These are phyloP conservation scores for Notothenia coriiceps DNA, from an alignment of 2,113 vertebrate genomes.

Conservation along the genomic window DNA sequence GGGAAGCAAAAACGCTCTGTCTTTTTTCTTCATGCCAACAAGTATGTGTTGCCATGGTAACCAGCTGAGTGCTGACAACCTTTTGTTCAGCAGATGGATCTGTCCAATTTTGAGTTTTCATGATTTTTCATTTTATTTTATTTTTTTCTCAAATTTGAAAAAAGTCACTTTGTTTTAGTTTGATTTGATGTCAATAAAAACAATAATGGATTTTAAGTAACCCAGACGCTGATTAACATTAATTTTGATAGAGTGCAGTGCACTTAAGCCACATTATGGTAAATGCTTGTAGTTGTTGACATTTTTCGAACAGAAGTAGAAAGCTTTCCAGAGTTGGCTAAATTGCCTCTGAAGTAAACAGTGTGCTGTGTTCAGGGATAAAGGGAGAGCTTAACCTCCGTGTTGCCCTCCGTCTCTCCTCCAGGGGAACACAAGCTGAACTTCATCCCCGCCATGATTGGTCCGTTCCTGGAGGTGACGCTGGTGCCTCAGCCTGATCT, in stretches of 20 bases:
- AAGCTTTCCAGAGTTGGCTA: background rate
- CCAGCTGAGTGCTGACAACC: conserved; percentile 16
- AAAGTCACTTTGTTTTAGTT: conserved; percentile 9
- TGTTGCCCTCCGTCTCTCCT: conserved; percentile 35
- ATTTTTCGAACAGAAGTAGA: background rate
- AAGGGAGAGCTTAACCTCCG: conserved; percentile 1
- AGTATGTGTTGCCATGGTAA: conserved; percentile 51
- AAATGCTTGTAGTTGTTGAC: background rate
- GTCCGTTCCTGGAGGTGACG: conserved; percentile 98
- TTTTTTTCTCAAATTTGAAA: conserved; percentile 13
- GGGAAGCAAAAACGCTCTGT: background rate
- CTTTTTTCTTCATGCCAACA: background rate
- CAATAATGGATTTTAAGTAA: conserved; percentile 2
- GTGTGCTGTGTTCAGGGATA: background rate
- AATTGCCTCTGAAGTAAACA: conserved; percentile 33
- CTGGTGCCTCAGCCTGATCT: conserved; percentile 97
- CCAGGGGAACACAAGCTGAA: conserved; percentile 97
- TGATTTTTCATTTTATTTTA: too few species aligned
- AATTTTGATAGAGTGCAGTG: conserved; percentile 1
- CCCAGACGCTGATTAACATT: background rate
- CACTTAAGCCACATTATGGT: conserved; percentile 7
- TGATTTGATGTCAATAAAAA: background rate
- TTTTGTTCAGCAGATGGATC: conserved; percentile 33
- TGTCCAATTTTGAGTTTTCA: too few species aligned
- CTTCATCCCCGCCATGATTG: conserved; percentile 98